These are phyloP conservation scores for Heliconius aoede DNA, from an alignment of 2,888 invertebrate species.

Conservation along the genomic window DNA sequence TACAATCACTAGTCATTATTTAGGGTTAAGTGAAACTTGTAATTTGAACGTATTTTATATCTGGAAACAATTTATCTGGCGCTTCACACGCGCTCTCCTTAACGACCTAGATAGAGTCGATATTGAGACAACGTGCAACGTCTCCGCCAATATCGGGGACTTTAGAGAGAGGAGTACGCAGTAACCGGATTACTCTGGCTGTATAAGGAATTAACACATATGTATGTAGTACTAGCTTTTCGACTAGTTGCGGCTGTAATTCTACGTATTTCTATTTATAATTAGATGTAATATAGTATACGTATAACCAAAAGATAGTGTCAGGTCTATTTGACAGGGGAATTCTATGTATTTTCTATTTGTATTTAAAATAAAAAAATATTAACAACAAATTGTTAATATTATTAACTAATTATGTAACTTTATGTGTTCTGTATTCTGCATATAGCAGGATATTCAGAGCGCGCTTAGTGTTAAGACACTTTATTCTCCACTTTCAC, in stretches of 20 bases:
- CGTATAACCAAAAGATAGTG: too few species aligned
- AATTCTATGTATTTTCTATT: neutral
- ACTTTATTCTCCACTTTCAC: too few species aligned
- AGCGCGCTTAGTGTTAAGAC: too few species aligned
- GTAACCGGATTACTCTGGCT: conserved; percentile 7
- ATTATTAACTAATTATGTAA: too few species aligned
- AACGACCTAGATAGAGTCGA: conserved; percentile 5
- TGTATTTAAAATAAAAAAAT: neutral
- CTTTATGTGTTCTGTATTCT: too few species aligned
- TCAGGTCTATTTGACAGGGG: too few species aligned
- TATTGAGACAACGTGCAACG: neutral
- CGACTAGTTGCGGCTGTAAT: neutral
- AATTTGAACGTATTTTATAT: neutral
- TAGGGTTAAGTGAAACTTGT: too few species aligned
- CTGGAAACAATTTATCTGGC: neutral
- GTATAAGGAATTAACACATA: conserved; percentile 8
- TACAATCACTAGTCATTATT: too few species aligned
- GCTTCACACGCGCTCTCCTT: neutral
- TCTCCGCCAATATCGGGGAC: conserved; percentile 2
- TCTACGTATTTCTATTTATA: neutral
- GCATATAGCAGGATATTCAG: too few species aligned
- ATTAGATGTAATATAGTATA: too few species aligned
- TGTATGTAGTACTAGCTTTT: neutral
- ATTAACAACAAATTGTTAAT: too few species aligned
- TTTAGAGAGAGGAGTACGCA: neutral